Evolutionary conservation across 1,140 invertebrate genomes (phyloP).

Genomic region (Melitaea cinxia): DNA sequence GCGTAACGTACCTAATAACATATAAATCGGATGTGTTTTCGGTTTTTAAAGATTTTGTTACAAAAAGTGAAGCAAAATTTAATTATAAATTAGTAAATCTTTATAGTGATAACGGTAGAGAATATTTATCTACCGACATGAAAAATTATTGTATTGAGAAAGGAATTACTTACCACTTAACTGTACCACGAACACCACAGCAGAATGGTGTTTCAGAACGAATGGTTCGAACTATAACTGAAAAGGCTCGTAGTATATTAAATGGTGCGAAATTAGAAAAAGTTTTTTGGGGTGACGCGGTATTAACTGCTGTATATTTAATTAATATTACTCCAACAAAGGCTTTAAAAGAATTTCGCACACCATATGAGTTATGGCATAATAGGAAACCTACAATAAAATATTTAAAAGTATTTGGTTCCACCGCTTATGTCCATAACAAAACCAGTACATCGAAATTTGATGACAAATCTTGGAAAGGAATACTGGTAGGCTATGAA

Average conservation of each 20-base stretch:
- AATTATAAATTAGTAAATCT: too few relatives aligned
- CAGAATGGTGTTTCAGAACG: constrained; percentile 80
- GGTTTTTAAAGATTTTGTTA: too few relatives aligned
- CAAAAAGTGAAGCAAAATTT: too few relatives aligned
- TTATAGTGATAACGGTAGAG: too few relatives aligned
- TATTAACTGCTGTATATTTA: constrained; percentile 68
- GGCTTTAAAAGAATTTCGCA: constrained; percentile 41
- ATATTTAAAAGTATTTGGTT: constrained; percentile 72
- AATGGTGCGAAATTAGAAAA: constrained; percentile 42
- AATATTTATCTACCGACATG: too few relatives aligned
- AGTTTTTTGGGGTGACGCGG: constrained; percentile 65
- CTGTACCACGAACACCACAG: constrained; percentile 73
- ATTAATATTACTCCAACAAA: constrained; percentile 72
- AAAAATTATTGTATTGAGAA: too few relatives aligned
- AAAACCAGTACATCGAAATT: too few relatives aligned
- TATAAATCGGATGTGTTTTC: too few relatives aligned
- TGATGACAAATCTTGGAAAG: too few relatives aligned
- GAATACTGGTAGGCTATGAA: too few relatives aligned
- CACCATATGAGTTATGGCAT: constrained; percentile 2
- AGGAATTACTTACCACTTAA: too few relatives aligned
- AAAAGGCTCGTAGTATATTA: constrained; percentile 71
- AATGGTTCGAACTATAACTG: constrained; percentile 71
- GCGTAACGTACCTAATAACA: too few relatives aligned
- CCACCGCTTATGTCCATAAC: not conserved
- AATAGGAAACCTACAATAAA: not conserved